phyloP scores from a whole-genome alignment of 2,113 vertebrate genomes.

The Tragulus kanchil region DNA sequence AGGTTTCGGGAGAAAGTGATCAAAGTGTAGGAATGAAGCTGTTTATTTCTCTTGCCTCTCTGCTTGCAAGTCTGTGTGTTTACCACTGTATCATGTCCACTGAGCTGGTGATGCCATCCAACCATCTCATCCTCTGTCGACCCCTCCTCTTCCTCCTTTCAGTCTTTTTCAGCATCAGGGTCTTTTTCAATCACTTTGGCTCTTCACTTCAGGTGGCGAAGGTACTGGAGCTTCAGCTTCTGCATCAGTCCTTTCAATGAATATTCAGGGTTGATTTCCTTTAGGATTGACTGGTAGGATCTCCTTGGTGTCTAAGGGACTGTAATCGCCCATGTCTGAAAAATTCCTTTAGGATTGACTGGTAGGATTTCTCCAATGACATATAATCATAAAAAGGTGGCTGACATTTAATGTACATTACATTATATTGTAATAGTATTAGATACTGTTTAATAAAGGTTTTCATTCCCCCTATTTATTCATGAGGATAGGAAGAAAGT shows the following conservation, averaged over 20 bases:
- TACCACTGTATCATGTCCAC: neutral
- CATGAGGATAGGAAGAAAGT: neutral
- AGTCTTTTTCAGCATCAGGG: neutral
- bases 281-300: neutral
- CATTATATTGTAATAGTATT: neutral
- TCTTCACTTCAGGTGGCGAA: neutral
- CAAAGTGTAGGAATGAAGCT: too few species aligned
- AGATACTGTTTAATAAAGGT: slow-evolving; percentile 2
- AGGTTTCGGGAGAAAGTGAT: neutral
- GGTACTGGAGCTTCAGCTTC: neutral
- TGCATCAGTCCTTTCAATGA: neutral
- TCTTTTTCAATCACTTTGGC: neutral
- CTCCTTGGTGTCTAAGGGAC: neutral
- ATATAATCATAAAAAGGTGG: too few species aligned
- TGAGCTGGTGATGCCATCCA: neutral
- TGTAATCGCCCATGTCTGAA: neutral
- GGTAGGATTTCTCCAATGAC: too few species aligned
- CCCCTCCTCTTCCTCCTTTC: neutral
- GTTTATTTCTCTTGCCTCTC: neutral
- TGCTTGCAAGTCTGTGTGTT: neutral
- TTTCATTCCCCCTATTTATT: neutral
- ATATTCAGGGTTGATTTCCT: neutral
- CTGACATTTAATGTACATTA: too few species aligned
- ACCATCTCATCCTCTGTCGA: neutral
- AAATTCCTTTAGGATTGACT: too few species aligned